Evolutionary conservation across 1,140 invertebrate genomes (phyloP).

Genomic region (Hirudo medicinalis): DNA sequence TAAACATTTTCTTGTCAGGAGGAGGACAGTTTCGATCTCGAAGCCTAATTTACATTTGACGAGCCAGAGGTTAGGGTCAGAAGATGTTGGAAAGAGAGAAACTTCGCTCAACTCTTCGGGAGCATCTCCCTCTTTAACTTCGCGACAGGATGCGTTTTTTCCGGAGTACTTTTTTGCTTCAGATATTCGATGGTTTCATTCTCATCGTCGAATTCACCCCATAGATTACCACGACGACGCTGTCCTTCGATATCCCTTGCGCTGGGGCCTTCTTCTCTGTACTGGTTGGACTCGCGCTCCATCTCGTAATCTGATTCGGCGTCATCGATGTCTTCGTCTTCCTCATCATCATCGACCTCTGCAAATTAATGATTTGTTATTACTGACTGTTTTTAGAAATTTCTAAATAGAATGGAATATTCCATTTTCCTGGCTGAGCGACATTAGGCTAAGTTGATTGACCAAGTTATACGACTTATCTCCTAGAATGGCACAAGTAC

Average conservation of each 20-base stretch:
- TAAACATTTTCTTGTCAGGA: slow-evolving; percentile 74
- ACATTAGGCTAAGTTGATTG: too few species aligned
- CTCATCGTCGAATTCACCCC: too few species aligned
- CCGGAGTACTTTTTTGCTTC: slow-evolving; percentile 88
- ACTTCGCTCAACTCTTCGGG: slow-evolving; percentile 96
- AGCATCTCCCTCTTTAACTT: slow-evolving; percentile 84
- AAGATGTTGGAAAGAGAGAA: slow-evolving; percentile 83
- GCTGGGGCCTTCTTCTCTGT: slow-evolving; percentile 53
- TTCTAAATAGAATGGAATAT: too few species aligned
- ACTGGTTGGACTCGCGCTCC: neutral
- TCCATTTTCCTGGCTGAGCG: too few species aligned
- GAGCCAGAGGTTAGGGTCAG: slow-evolving; percentile 98
- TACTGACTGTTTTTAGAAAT: too few species aligned
- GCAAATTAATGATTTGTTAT: neutral
- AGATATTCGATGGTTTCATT: slow-evolving; percentile 92
- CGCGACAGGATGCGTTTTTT: slow-evolving; percentile 60
- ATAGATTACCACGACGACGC: slow-evolving; percentile 33
- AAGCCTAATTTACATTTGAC: slow-evolving; percentile 92
- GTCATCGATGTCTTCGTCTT: slow-evolving; percentile 26
- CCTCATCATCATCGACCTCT: slow-evolving; percentile 25
- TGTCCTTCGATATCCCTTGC: slow-evolving; percentile 82
- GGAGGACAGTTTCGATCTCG: slow-evolving; percentile 75
- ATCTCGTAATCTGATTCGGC: slow-evolving; percentile 24
- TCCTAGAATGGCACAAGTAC: too few species aligned
- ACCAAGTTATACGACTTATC: too few species aligned